phyloP scores from a whole-genome alignment of 2,888 invertebrate genomes.

The Phengaris arion region DNA sequence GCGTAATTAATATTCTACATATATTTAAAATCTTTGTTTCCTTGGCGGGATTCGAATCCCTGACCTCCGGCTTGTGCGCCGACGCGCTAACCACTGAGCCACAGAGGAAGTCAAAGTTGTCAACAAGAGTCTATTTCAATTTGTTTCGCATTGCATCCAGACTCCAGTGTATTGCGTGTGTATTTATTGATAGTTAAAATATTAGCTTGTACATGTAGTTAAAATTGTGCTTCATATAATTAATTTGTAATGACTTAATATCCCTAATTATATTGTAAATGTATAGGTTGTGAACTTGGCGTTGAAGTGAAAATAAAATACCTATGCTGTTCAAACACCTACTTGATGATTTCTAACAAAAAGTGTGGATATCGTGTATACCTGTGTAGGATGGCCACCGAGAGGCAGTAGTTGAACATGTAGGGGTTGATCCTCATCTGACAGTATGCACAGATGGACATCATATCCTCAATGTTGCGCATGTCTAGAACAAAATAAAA shows the following conservation, averaged over 20 bases:
- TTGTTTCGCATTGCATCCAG: too few species aligned
- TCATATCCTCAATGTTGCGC: constrained; percentile 84
- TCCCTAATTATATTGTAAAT: not conserved
- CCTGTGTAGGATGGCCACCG: constrained; percentile 86
- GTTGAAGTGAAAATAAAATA: not conserved
- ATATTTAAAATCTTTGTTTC: too few species aligned
- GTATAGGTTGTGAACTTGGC: not conserved
- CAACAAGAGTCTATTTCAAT: too few species aligned
- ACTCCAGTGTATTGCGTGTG: not conserved
- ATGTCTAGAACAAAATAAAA: constrained; percentile 71
- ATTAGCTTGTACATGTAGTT: not conserved
- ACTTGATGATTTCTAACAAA: not conserved
- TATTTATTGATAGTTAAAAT: not conserved
- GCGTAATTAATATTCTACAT: too few species aligned
- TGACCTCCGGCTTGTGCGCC: too few species aligned
- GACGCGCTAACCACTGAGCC: too few species aligned
- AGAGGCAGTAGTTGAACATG: constrained; percentile 87
- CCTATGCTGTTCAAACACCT: not conserved
- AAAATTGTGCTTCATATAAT: not conserved
- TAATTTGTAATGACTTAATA: not conserved
- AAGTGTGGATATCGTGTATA: constrained; percentile 38
- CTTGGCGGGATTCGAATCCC: too few species aligned
- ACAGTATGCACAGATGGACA: constrained; percentile 83
- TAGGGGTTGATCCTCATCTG: constrained; percentile 86
- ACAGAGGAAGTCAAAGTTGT: too few species aligned